phyloP scores from a whole-genome alignment of 2,797 vertebrate genomes.

The Sebastes miniatus region DNA sequence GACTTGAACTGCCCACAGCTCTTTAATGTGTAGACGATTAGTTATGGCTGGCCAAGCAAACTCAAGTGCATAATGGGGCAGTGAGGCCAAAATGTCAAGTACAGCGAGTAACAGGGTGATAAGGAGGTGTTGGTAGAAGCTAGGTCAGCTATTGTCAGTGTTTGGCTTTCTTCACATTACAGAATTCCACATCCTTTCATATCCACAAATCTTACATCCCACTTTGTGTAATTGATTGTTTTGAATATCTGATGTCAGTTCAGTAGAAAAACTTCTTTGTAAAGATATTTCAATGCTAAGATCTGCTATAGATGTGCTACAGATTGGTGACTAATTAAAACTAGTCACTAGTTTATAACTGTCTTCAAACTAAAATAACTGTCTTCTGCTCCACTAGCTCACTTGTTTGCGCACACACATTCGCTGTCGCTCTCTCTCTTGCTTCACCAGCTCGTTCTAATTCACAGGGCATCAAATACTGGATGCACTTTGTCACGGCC shows the following conservation, averaged over 20 bases:
- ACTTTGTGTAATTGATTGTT: background rate
- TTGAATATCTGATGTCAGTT: background rate
- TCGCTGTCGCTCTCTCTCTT: too few species aligned
- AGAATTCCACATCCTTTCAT: background rate
- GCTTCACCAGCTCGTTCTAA: too few species aligned
- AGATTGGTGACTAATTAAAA: background rate
- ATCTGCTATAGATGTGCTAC: background rate
- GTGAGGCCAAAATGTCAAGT: conserved; percentile 14
- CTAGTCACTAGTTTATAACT: too few species aligned
- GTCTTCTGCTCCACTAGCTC: too few species aligned
- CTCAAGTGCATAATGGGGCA: background rate
- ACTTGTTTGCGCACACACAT: too few species aligned
- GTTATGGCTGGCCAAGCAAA: background rate
- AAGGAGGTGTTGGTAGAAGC: background rate
- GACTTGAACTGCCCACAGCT: conserved; percentile 8
- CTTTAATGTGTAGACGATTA: conserved; percentile 7
- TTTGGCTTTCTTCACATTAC: background rate
- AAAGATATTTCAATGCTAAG: background rate
- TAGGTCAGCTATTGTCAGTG: background rate
- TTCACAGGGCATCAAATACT: too few species aligned
- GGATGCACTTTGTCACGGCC: too few species aligned
- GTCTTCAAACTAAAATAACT: too few species aligned
- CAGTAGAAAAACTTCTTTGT: background rate
- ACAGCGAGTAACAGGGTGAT: background rate
- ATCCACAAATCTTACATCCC: background rate